phyloP scores from a whole-genome alignment of 2,797 vertebrate genomes.

The Anas georgica region DNA sequence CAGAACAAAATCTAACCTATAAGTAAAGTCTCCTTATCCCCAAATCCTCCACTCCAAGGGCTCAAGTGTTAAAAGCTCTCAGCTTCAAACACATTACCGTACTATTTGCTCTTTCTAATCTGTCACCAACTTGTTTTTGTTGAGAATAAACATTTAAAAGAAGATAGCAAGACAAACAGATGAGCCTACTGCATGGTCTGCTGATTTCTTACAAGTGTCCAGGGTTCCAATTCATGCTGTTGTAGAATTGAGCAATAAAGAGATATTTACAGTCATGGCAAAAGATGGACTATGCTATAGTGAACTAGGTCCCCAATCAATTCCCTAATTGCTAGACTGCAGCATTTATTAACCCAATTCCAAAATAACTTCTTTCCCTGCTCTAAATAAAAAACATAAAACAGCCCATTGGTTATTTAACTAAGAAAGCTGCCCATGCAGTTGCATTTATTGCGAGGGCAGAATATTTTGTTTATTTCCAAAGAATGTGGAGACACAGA shows the following conservation, averaged over 20 bases:
- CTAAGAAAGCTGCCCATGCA: neutral
- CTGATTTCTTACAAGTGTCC: conserved; percentile 26
- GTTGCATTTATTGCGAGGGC: neutral
- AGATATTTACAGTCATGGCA: conserved; percentile 39
- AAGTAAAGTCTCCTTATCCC: conserved; percentile 31
- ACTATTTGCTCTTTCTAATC: neutral
- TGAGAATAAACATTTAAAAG: neutral
- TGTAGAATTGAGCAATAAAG: conserved; percentile 22
- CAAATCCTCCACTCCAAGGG: conserved; percentile 32
- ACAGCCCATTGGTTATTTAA: neutral
- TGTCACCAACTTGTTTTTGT: neutral
- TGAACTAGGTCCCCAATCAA: conserved; percentile 10
- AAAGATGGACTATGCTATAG: neutral
- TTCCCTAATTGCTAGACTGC: neutral
- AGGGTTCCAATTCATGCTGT: conserved; percentile 15
- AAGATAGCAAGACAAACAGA: neutral
- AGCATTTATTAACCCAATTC: conserved; percentile 44
- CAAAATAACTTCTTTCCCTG: conserved; percentile 4
- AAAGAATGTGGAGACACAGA: neutral
- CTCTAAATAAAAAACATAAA: conserved; percentile 31
- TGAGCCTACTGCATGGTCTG: neutral
- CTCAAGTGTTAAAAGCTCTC: conserved; percentile 40
- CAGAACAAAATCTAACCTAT: conserved; percentile 29
- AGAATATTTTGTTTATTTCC: neutral
- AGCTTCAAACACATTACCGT: neutral